Conservation (phyloP, 2,888 invertebrate species). For the Siphonodentalium dalli region DNA sequence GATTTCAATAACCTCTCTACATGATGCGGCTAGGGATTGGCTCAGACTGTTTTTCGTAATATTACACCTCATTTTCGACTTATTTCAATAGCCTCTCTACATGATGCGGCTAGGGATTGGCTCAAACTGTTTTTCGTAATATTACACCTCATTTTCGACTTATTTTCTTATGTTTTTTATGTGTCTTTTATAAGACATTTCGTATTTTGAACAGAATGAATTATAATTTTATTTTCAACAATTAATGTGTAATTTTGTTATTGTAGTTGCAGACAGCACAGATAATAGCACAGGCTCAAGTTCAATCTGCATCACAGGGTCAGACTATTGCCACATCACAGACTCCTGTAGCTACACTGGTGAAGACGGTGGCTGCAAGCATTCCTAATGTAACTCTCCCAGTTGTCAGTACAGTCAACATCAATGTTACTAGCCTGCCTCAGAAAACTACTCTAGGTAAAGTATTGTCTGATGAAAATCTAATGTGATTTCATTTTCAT, state of each 20-base stretch:
- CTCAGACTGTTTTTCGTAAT: too few species aligned
- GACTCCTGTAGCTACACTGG: constrained; percentile 72
- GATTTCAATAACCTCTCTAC: too few species aligned
- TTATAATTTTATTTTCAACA: too few species aligned
- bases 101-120: too few species aligned
- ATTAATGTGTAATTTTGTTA: background rate
- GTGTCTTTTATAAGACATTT: too few species aligned
- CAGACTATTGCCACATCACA: constrained; percentile 65
- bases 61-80: too few species aligned
- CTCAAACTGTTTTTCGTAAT: too few species aligned
- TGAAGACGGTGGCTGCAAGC: constrained; percentile 70
- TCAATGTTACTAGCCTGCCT: constrained; percentile 66
- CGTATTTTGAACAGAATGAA: too few species aligned
- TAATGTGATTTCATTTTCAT: background rate
- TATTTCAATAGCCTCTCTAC: too few species aligned
- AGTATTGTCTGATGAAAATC: constrained; percentile 2
- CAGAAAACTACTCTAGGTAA: constrained; percentile 55
- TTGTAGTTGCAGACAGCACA: constrained; percentile 59
- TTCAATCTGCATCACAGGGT: constrained; percentile 42
- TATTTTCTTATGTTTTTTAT: too few species aligned
- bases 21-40: too few species aligned
- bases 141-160: too few species aligned
- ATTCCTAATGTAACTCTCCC: constrained; percentile 67
- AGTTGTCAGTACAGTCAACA: constrained; percentile 60
- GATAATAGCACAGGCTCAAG: constrained; percentile 70